Conservation (phyloP, 2,113 vertebrate species). For the Ariopsis seemanni region DNA sequence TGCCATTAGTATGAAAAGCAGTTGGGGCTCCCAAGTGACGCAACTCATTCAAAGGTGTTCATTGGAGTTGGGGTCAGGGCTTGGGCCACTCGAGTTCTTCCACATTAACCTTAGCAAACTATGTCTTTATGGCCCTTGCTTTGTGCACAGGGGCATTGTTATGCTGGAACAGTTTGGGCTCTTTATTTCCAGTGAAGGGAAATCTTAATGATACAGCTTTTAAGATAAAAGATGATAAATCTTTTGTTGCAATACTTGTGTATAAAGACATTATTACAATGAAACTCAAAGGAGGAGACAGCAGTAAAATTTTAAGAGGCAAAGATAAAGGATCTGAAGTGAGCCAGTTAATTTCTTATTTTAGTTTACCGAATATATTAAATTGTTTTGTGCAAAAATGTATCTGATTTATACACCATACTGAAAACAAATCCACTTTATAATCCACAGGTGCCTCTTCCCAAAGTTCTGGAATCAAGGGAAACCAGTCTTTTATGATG, state of each 20-base stretch:
- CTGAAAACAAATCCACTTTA: conserved; percentile 11
- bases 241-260: background rate
- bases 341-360: background rate
- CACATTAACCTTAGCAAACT: no score
- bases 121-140: no score
- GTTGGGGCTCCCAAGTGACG: no score
- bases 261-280: background rate
- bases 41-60: no score
- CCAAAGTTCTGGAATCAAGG: conserved; percentile 84
- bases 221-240: background rate
- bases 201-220: no score
- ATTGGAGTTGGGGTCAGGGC: no score
- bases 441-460: conserved; percentile 83
- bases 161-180: no score
- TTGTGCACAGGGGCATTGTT: no score
- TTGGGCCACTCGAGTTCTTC: no score
- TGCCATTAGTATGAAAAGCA: no score
- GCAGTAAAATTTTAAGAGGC: background rate
- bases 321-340: no score
- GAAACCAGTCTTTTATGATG: conserved; percentile 72
- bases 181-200: no score
- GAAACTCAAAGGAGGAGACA: background rate
- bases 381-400: background rate
- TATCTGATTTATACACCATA: conserved; percentile 21
- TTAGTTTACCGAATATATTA: background rate